phyloP scores from a whole-genome alignment of 2,888 invertebrate genomes.

The Cephus sareptanus region DNA sequence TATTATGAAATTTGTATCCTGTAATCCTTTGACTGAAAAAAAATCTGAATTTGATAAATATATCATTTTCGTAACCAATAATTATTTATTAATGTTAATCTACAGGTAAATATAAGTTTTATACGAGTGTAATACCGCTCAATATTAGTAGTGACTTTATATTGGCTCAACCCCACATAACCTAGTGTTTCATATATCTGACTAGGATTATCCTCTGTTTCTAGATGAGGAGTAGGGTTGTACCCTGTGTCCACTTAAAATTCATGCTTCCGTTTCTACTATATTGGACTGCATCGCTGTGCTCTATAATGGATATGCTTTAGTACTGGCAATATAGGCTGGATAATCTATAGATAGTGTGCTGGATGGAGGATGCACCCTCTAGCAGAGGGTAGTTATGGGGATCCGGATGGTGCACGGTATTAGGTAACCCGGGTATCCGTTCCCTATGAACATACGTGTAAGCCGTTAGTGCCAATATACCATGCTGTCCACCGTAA shows the following conservation, averaged over 20 bases:
- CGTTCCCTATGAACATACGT: slow-evolving; percentile 49
- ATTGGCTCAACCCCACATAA: not conserved
- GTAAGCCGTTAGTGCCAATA: slow-evolving; percentile 60
- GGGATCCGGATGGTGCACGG: slow-evolving; percentile 33
- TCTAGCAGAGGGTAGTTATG: slow-evolving; percentile 29
- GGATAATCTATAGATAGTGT: slow-evolving; percentile 37
- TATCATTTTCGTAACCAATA: not conserved
- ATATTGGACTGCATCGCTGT: slow-evolving; percentile 48
- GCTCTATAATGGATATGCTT: slow-evolving; percentile 53
- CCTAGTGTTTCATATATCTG: not conserved
- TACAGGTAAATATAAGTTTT: not conserved
- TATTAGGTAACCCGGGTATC: slow-evolving; percentile 37
- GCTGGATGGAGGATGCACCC: not conserved
- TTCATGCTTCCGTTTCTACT: slow-evolving; percentile 50
- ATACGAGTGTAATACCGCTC: not conserved
- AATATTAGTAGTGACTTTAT: not conserved
- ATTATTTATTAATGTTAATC: not conserved
- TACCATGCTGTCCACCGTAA: slow-evolving; percentile 46
- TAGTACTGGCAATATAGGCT: slow-evolving; percentile 43
- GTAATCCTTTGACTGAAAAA: not conserved
- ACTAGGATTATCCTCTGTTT: not conserved
- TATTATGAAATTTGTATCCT: no score
- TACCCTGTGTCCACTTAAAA: slow-evolving; percentile 44
- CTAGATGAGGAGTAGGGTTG: not conserved
- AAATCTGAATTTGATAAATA: not conserved